phyloP scores from a whole-genome alignment of 2,113 vertebrate species.

The Lamprotornis superbus region DNA sequence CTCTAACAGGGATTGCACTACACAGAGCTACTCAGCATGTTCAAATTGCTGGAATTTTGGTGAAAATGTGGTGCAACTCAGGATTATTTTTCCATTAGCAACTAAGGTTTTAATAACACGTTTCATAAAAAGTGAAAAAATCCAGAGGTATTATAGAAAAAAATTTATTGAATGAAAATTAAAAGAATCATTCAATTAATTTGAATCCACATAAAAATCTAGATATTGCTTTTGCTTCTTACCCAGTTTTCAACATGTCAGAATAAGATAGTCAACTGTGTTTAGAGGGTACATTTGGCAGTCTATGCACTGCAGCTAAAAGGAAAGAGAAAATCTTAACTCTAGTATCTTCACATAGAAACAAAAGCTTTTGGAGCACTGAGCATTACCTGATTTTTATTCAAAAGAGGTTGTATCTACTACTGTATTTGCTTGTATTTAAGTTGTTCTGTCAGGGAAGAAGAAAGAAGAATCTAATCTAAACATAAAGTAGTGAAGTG shows the following conservation, averaged over 20 bases:
- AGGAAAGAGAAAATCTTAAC: not conserved
- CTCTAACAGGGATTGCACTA: not conserved
- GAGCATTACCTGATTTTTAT: not conserved
- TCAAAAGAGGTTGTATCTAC: not conserved
- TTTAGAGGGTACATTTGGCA: not conserved
- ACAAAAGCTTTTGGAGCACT: not conserved
- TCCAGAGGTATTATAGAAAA: not conserved
- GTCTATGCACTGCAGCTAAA: not conserved
- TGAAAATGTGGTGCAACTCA: not conserved
- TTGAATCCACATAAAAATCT: not conserved
- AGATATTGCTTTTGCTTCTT: not conserved
- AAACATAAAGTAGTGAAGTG: not conserved
- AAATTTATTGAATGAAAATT: not conserved
- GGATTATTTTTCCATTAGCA: not conserved
- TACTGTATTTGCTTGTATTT: not conserved
- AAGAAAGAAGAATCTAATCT: slow-evolving; percentile 14
- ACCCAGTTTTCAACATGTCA: not conserved
- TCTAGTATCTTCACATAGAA: not conserved
- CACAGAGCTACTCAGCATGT: not conserved
- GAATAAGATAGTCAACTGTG: not conserved
- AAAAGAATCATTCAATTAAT: not conserved
- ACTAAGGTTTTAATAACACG: not conserved
- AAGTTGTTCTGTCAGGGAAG: not conserved
- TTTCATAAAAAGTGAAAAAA: not conserved
- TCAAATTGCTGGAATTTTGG: not conserved